Percentiles rank a stretch among this genome's conserved stretches.
Conservation (phyloP, 2,888 invertebrate genomes). For the Nineta flava region DNA sequence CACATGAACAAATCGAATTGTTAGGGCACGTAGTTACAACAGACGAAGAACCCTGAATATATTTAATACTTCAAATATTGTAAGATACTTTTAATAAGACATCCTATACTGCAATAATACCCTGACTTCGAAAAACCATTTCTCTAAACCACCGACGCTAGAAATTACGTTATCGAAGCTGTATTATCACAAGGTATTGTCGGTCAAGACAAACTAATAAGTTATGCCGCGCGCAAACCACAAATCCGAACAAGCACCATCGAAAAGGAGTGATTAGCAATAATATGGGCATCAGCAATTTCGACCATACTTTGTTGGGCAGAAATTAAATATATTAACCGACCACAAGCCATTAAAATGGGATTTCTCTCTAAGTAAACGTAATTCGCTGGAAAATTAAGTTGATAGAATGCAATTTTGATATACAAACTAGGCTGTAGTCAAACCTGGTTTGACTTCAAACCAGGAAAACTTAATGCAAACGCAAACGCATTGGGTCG, state of each 20-base stretch:
- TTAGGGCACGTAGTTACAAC: slow-evolving; percentile 22
- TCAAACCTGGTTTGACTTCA: too few relatives aligned
- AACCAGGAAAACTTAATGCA: slow-evolving; percentile 14
- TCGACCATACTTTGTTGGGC: slow-evolving; percentile 18
- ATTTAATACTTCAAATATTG: neutral
- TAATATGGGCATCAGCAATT: slow-evolving; percentile 6
- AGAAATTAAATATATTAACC: slow-evolving; percentile 19
- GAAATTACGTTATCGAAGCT: neutral
- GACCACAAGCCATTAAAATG: slow-evolving; percentile 22
- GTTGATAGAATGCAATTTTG: slow-evolving; percentile 17
- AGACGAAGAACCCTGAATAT: slow-evolving; percentile 12
- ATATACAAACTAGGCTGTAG: too few relatives aligned
- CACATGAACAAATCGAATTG: slow-evolving; percentile 21
- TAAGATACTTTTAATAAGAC: neutral
- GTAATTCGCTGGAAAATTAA: slow-evolving; percentile 16
- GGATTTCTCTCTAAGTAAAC: slow-evolving; percentile 19
- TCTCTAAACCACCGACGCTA: slow-evolving; percentile 1
- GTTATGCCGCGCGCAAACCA: neutral
- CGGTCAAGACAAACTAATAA: slow-evolving; percentile 1
- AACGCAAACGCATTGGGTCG: slow-evolving; percentile 13
- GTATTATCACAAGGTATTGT: slow-evolving; percentile 1
- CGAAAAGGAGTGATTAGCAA: neutral
- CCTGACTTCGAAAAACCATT: slow-evolving; percentile 2
- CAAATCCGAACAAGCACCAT: neutral
- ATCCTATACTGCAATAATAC: slow-evolving; percentile 4